phyloP scores from a whole-genome alignment of 2,113 vertebrate genomes.

The Prionailurus bengalensis region DNA sequence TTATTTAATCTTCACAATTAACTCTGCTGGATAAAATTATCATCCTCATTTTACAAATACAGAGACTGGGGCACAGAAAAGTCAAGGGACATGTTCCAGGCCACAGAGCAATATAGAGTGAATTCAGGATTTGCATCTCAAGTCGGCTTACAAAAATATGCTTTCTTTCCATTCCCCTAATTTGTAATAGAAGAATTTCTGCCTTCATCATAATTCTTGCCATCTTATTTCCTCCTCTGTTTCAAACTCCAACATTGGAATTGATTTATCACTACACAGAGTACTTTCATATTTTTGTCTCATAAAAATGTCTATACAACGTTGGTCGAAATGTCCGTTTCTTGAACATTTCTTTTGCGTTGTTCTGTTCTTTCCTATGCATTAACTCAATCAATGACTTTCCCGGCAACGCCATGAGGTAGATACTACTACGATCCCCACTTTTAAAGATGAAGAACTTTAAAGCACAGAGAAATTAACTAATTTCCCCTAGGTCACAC shows the following conservation, averaged over 20 bases:
- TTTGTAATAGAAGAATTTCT: background rate
- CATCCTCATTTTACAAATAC: background rate
- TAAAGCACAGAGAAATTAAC: background rate
- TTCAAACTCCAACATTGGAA: background rate
- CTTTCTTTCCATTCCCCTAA: background rate
- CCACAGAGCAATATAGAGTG: background rate
- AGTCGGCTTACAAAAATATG: background rate
- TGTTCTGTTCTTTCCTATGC: background rate
- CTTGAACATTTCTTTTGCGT: background rate
- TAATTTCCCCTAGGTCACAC: background rate
- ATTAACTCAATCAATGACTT: background rate
- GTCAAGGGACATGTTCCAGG: background rate
- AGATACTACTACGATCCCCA: background rate
- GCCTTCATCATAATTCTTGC: background rate
- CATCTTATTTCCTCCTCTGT: background rate
- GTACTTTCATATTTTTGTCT: background rate
- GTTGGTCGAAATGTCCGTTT: background rate
- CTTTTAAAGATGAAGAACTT: background rate
- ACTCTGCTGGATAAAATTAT: background rate
- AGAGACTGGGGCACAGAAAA: background rate
- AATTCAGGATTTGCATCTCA: background rate
- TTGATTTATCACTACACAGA: background rate
- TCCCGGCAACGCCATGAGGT: background rate
- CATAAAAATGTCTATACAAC: background rate
- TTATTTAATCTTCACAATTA: background rate